Evolutionary conservation across 1,140 invertebrate species (phyloP), one percentile per base, ranked within the genome.

Genomic region (Leguminivora glycinivorella): DNA sequence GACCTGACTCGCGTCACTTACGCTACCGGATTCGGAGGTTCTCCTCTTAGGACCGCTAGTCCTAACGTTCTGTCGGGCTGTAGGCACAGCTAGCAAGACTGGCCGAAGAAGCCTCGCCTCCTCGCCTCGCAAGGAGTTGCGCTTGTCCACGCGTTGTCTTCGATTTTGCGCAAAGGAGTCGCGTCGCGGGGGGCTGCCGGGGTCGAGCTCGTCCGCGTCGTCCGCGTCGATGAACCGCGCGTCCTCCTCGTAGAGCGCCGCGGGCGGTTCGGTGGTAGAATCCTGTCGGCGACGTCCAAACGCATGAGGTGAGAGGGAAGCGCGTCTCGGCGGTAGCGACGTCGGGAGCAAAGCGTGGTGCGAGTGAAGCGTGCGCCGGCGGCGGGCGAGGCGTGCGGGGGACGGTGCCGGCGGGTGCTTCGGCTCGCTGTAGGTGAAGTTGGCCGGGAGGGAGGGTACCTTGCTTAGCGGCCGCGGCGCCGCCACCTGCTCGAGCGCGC

Each of bases 351-450:
- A 83, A 74, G 89, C 88, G 40, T 89, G 87, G 75, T 90, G 88
- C 10, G 89, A 91, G 80, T 91, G 89, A 74, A 91, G 73, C 26
- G 89, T 91, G 76, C 86, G 85, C 60, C 89, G 83, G 68, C 89
- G 83, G 67, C 52, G 40, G 34, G 63, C 67, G 40, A 72, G 63
- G 29, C 87, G 85, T 75, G 84, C 83, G 19, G 89, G 87, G 63
- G 88, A 89, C 40, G 81, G 82, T 77, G 78, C 73, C 40, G 83
- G 85, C 74, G 84, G 85, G 52, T 82, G 84, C 71, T 90, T 90
- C 14, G 94, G 94, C 73, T 94, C 94, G 87, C 94, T 95, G 84
- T 95, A 95, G 7, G 92, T 95, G 83, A 95, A 95, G 84, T 95
- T 95, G 29, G 94, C 93, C 68, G 94, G 94, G 34, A 95, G 90